Evolutionary conservation across 2,888 invertebrate genomes (phyloP), one percentile per base, ranked within the genome.

Genomic region (Oeneis ivallda): DNA sequence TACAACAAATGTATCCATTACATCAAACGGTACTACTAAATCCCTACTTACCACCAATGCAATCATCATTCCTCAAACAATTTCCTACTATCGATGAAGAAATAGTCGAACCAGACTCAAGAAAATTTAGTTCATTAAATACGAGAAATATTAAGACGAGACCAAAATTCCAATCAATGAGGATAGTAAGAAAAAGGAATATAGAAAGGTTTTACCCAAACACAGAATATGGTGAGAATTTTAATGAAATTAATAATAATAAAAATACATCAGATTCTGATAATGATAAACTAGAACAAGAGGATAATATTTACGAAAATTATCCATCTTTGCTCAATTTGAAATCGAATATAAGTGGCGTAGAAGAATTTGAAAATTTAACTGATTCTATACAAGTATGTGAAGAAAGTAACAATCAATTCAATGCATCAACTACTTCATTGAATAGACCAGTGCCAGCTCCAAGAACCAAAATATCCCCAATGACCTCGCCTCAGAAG

Each of bases 361-460:
- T 88, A 2, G 89, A 89, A 68, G 78, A 90, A 67, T 94, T 94
- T 80, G 93, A 95, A 80, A 94, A 95, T 78, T 82, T 95, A 64
- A 94, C 93, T 52, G 94, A 94, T 78, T 94, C 94, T 15, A 94
- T 94, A 70, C 94, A 94, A 84, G 93, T 94, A 37, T 93, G 93
- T 69, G 94, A 94, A 80, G 92, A 93, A 70, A 88, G 81, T 58
- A 76, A 80, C 32, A 79, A 85, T 62, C 71, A 75, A 15, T 73
- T 85, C 2, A 84, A 82, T 71, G 69, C 74, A 57, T 88, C 89
- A 0, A 92, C 87, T 15, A 87, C 85, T 67, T 93, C 93, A 34
- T 81, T 93, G 59, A 93, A 93, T 69, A 90, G 90, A 70, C 93
- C 93, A 13, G 82, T 93, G 57, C 94, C 94, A 26, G 94, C 94